phyloP scores from a whole-genome alignment of 2,113 vertebrate genomes.

The Bathybates hornii region DNA sequence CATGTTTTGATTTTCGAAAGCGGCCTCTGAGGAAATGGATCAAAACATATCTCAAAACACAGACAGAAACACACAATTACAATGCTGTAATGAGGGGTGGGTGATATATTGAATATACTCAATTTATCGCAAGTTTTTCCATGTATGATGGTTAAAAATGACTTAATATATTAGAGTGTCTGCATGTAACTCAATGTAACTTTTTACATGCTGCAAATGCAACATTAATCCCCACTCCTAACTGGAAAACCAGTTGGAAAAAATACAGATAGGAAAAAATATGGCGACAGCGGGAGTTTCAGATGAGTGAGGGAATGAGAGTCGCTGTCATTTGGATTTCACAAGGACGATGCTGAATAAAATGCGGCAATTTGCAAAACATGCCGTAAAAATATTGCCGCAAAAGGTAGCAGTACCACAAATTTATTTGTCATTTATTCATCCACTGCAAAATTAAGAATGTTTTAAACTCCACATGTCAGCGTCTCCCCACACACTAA shows the following conservation, averaged over 20 bases:
- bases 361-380: not conserved
- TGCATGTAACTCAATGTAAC: not conserved
- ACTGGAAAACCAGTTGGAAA: not conserved
- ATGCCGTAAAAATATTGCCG: accelerated
- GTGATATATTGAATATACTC: not conserved
- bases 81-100: not conserved
- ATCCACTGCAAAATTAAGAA: not conserved
- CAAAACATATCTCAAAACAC: not conserved
- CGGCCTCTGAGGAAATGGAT: not conserved
- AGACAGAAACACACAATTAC: not conserved
- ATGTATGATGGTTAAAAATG: not conserved
- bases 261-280: not conserved
- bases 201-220: not conserved
- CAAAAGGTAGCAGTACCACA: not conserved
- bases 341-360: not conserved
- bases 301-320: not conserved
- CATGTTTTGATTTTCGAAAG: not conserved
- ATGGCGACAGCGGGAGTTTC: not conserved
- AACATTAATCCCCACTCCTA: not conserved
- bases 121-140: not conserved
- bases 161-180: not conserved
- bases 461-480: not conserved
- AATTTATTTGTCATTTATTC: not conserved
- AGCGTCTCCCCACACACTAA: not conserved
- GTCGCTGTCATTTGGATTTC: not conserved